Conservation (phyloP, 1,140 invertebrate species). For the Asobara japonica region DNA sequence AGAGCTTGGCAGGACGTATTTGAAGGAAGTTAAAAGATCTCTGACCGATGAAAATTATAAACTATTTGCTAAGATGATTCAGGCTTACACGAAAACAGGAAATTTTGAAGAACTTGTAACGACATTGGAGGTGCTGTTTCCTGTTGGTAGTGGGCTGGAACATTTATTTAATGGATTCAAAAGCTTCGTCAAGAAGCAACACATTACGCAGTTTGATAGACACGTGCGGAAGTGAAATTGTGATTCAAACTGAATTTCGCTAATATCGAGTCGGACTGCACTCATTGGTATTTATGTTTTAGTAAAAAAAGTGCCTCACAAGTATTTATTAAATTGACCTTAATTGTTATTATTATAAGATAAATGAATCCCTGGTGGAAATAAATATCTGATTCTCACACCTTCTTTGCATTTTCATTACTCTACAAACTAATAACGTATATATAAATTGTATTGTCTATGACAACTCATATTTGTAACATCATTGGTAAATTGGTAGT, state of each 20-base stretch:
- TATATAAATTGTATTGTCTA: background rate
- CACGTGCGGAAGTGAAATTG: background rate
- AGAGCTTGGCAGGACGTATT: conserved; percentile 48
- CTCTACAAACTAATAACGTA: background rate
- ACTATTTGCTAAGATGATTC: conserved; percentile 70
- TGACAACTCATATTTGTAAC: background rate
- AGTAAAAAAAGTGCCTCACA: background rate
- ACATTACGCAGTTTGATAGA: conserved; percentile 21
- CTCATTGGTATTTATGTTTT: no score
- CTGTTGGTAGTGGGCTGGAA: conserved; percentile 62
- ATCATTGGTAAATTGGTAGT: background rate
- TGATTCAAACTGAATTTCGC: no score
- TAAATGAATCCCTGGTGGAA: background rate
- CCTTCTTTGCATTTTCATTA: background rate
- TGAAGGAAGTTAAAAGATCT: conserved; percentile 64
- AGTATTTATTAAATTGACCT: background rate
- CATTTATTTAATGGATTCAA: conserved; percentile 70
- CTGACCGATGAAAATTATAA: conserved; percentile 68
- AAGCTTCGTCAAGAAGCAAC: conserved; percentile 43
- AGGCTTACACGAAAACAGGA: conserved; percentile 69
- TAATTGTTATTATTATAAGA: no score
- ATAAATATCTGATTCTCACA: background rate
- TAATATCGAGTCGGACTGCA: no score
- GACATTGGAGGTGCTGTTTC: conserved; percentile 66
- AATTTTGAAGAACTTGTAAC: conserved; percentile 67